Evolutionary conservation across 1,140 invertebrate species (phyloP).

Genomic region (Aphis craccivora): DNA sequence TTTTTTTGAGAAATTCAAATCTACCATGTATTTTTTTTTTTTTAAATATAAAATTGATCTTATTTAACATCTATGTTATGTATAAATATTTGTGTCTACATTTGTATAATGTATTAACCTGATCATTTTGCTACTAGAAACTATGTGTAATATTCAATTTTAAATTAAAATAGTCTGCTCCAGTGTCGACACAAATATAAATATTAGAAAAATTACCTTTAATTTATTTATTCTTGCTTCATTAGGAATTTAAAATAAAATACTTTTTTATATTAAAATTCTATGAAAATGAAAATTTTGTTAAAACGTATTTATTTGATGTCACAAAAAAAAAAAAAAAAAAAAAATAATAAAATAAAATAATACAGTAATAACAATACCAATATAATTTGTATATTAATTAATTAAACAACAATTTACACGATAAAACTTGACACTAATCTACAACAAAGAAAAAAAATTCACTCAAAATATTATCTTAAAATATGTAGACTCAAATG

Average conservation of each 20-base stretch:
- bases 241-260: neutral
- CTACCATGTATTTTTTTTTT: neutral
- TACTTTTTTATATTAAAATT: neutral
- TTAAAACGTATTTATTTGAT: neutral
- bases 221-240: neutral
- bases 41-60: neutral
- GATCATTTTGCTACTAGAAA: neutral
- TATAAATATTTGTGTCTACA: neutral
- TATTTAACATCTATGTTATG: neutral
- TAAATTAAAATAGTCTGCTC: neutral
- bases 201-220: too few species aligned
- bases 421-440: slow-evolving; percentile 44
- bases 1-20: neutral
- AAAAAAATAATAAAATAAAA: neutral
- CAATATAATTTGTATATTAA: slow-evolving; percentile 54
- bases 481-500: slow-evolving; percentile 47
- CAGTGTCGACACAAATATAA: neutral
- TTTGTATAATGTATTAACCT: neutral
- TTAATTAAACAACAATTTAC: slow-evolving; percentile 53
- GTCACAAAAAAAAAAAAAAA: neutral
- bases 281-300: neutral
- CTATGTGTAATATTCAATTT: neutral
- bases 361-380: slow-evolving; percentile 49
- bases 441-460: slow-evolving; percentile 50
- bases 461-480: slow-evolving; percentile 6